Percentiles rank a stretch among this genome's conserved stretches.
Evolutionary conservation across 2,113 vertebrate genomes (phyloP).

Genomic region (Lepisosteus oculatus): DNA sequence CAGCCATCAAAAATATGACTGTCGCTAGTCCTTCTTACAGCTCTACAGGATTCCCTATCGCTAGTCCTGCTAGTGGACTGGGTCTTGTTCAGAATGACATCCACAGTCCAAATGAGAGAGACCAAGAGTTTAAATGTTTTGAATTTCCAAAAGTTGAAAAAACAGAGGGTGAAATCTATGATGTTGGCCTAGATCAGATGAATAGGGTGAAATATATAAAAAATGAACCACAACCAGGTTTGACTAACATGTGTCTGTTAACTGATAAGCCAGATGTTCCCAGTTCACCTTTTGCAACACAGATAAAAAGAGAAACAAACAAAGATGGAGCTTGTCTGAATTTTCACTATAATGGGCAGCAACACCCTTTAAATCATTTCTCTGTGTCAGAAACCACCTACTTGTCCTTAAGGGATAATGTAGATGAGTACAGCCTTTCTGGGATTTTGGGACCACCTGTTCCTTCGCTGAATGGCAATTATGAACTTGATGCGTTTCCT

Average conservation of each 20-base stretch:
- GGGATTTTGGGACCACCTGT: slow-evolving; percentile 95
- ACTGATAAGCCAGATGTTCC: slow-evolving; percentile 71
- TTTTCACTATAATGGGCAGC: slow-evolving; percentile 75
- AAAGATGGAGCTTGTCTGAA: slow-evolving; percentile 87
- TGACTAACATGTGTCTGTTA: slow-evolving; percentile 84
- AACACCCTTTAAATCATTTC: slow-evolving; percentile 81
- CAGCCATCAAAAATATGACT: slow-evolving; percentile 65
- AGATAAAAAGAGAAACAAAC: slow-evolving; percentile 88
- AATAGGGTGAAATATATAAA: slow-evolving; percentile 92
- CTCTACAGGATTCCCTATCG: slow-evolving; percentile 77
- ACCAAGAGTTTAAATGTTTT: slow-evolving; percentile 77
- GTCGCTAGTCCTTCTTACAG: slow-evolving; percentile 62
- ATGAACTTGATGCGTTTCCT: slow-evolving; percentile 82
- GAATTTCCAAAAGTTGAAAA: slow-evolving; percentile 90
- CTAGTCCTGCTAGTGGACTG: slow-evolving; percentile 80
- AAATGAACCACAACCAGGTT: slow-evolving; percentile 85
- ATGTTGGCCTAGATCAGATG: slow-evolving; percentile 74
- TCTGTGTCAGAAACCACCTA: slow-evolving; percentile 89
- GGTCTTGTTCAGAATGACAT: slow-evolving; percentile 73
- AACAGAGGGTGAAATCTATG: slow-evolving; percentile 79
- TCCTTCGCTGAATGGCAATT: slow-evolving; percentile 84
- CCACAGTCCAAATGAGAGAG: slow-evolving; percentile 76
- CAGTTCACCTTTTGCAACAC: slow-evolving; percentile 75
- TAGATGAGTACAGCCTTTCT: slow-evolving; percentile 95
- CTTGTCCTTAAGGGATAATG: slow-evolving; percentile 95